Evolutionary conservation across 2,888 invertebrate species (phyloP), one percentile per base, ranked within the genome.

Genomic region (Metellina segmentata): DNA sequence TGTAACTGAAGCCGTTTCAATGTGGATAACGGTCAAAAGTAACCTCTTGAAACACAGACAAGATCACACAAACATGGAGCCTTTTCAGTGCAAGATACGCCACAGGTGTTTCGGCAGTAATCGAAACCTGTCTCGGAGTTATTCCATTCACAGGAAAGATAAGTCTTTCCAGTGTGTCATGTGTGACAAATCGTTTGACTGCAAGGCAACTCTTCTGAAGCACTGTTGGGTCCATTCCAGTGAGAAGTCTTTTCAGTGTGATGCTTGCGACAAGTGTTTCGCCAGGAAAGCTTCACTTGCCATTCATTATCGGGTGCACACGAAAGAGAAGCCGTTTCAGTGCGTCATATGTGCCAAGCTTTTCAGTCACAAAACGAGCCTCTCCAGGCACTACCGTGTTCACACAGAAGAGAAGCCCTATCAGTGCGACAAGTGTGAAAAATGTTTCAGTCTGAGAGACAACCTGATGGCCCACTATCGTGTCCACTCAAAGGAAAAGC

Each of bases 1-100:
- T 9, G 11, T n/a, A 71, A 7, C n/a, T 51, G 19, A 16, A 77
- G 52, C 6, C 16, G 8, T 52, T 51, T 77, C n/a, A 1, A 1
- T 49, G 77, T 77, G 52, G 52, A 9, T 69, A 9, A 49, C 16
- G 6, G 11, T 48, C 6, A 81, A 34, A 48, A 20, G 8, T 6
- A 16, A 61, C 5, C 48, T 69, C 11, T 13, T 20, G 16, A 34
- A 34, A 16, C 69, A 69, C 49, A 52, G 20, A 8, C 48, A 8
- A 16, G 4, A 7, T 7, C 61, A 20, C 69, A 69, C 53, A 6
- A 49, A 81, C 48, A 34, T n/a, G 6, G 61, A 79, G 16, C 49
- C 70, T 49, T 81, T 81, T 70, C 13, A 70, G 2, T 81, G 81
- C n/a, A 70, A 70, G 6, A 70, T 81, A 6, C 70, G 81, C 34